Base-by-base conservation (phyloP, 2,113 vertebrate genomes). In the Cromileptes altivelis region DNA sequence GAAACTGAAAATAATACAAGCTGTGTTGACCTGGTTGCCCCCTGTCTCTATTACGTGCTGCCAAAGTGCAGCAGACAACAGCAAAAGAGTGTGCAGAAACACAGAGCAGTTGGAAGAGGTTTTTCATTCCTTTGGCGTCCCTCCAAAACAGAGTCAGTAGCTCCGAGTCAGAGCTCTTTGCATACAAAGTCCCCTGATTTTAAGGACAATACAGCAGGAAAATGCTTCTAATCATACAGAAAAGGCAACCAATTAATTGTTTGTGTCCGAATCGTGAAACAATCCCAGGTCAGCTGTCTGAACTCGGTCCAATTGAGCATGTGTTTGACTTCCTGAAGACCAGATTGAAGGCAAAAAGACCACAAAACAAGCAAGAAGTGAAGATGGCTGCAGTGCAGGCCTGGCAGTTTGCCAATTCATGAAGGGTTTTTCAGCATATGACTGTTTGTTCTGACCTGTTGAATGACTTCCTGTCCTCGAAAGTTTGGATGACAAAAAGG, bases 261-360 rank as follows among this genome's bases (percentile, higher is more conserved):
- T 0, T 8, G 81, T 61, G 37, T 49, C 15, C 33, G 30, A 71
- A 64, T 12, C 45, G 7, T 23, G n/a, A 76, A 82, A 68, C 40
- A 74, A 25, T 18, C 3, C 42, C 37, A 33, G 52, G 30, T 60
- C 19, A 40, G 52, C 50, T 58, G 11, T 70, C 42, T 84, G 55
- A 88, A 82, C 79, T 67, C 13, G 4, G 75, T 75, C 25, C 64
- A 63, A 81, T 17, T 75, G 60, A 82, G 72, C 70, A 82, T 85
- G 81, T 88, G 84, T 81, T 87, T 55, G 68, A 78, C 30, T 81
- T 74, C 67, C 42, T 57, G 33, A 74, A 49, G 75, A 77, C 53
- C 84, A 89, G 82, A 85, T 70, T 85, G 82, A 62, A 67, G 67
- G 81, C 72, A 61, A 61, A 61, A 45, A 78, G 55, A 60, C 76